Percentiles rank a stretch among this genome's conserved stretches.
phyloP scores from a whole-genome alignment of 1,140 invertebrate genomes.

The Drosophila kurseongensis region DNA sequence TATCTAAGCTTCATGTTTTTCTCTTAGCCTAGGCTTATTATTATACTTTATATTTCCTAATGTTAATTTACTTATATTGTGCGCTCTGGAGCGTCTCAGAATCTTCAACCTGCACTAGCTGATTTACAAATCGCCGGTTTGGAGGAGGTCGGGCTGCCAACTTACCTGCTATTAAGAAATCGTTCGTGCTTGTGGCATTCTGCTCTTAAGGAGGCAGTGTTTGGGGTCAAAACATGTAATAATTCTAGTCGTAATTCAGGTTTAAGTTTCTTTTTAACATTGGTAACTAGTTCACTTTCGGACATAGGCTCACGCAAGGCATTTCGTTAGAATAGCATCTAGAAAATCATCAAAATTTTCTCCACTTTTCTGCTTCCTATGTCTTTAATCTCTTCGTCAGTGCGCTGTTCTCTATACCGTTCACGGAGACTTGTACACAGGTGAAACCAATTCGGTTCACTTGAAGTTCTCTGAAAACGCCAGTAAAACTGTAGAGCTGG shows the following conservation, averaged over 20 bases:
- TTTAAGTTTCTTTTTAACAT: not conserved
- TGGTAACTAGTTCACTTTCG: not conserved
- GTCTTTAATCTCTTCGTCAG: conserved; percentile 1
- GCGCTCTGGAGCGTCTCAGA: too few relatives aligned
- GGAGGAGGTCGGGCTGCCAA: not conserved
- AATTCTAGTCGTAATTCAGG: not conserved
- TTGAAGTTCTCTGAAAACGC: too few relatives aligned
- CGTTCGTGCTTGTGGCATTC: not conserved
- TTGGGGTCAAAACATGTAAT: not conserved
- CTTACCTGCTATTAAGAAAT: not conserved
- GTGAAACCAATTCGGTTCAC: not conserved
- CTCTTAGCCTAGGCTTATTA: too few relatives aligned
- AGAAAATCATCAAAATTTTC: not conserved
- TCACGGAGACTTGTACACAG: not conserved
- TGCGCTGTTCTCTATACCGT: not conserved
- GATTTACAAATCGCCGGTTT: not conserved
- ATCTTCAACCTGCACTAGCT: not conserved
- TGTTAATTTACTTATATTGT: too few relatives aligned
- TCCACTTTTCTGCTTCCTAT: not conserved
- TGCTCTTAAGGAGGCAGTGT: not conserved
- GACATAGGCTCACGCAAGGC: not conserved
- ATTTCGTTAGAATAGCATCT: not conserved
- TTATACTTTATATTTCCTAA: too few relatives aligned
- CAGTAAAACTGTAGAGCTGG: too few relatives aligned
- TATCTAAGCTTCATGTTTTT: too few relatives aligned